Conservation (phyloP, 1,140 invertebrate species). For the Neodiprion lecontei region DNA sequence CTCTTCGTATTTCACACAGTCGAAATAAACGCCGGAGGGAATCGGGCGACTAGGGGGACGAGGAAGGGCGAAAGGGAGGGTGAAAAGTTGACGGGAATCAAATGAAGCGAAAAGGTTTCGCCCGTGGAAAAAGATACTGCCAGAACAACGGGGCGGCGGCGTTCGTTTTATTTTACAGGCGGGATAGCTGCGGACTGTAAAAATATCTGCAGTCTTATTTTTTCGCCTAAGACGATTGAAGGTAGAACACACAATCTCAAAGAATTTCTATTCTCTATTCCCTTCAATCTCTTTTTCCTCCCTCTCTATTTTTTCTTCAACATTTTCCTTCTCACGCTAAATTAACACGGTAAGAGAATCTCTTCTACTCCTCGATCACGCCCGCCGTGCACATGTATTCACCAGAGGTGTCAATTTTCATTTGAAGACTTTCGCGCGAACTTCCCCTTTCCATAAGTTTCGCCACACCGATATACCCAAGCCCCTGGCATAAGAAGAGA, state of each 20-base stretch:
- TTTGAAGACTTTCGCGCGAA: slow-evolving; percentile 35
- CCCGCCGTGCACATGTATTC: slow-evolving; percentile 32
- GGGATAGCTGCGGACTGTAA: background rate
- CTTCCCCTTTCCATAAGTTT: slow-evolving; percentile 27
- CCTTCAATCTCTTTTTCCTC: background rate
- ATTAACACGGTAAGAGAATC: background rate
- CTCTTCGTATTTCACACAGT: too few relatives aligned
- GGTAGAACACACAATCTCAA: background rate
- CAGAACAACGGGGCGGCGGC: background rate
- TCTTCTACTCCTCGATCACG: background rate
- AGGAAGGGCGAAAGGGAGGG: background rate
- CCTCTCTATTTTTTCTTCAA: background rate
- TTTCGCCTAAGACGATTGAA: background rate
- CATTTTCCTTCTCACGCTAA: slow-evolving; percentile 24
- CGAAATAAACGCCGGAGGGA: too few relatives aligned
- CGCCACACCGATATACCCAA: slow-evolving; percentile 23
- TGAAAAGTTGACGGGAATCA: background rate
- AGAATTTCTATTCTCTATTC: background rate
- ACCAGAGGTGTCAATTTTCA: slow-evolving; percentile 41
- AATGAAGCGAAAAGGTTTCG: background rate
- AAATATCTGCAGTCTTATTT: background rate
- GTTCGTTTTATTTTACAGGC: too few relatives aligned
- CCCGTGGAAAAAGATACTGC: background rate
- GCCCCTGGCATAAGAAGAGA: slow-evolving; percentile 20
- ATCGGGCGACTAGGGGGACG: too few relatives aligned